phyloP scores from a whole-genome alignment of 2,113 vertebrate genomes.

The Macaca nemestrina region DNA sequence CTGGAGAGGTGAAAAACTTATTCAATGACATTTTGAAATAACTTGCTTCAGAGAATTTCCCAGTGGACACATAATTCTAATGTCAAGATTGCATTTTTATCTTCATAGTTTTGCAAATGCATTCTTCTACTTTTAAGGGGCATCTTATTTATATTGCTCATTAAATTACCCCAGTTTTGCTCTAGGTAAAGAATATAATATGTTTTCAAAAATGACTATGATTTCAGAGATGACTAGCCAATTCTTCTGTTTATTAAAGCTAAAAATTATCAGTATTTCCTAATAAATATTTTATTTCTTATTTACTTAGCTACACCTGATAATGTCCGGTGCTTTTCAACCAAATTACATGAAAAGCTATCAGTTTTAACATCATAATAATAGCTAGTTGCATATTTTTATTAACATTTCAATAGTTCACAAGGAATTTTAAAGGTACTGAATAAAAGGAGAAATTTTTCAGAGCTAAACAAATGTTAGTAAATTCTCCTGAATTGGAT shows the following conservation, averaged over 20 bases:
- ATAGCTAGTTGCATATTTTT: neutral
- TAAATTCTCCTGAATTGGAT: neutral
- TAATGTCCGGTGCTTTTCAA: neutral
- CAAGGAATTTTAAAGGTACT: neutral
- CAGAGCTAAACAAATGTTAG: neutral
- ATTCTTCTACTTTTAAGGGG: neutral
- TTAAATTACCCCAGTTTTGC: neutral
- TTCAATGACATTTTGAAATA: conserved; percentile 39
- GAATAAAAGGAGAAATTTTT: neutral
- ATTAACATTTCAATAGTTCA: neutral
- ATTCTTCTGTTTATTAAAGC: neutral
- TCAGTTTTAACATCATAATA: neutral
- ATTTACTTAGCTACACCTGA: neutral
- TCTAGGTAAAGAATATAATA: neutral
- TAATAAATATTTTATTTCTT: neutral
- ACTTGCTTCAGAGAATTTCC: conserved; percentile 27
- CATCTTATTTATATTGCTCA: neutral
- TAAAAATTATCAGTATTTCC: neutral
- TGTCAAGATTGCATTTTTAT: conserved; percentile 37
- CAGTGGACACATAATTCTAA: conserved; percentile 16
- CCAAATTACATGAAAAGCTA: neutral
- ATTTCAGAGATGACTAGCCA: neutral
- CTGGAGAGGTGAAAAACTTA: neutral
- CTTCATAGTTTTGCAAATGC: neutral
- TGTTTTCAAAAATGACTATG: neutral